phyloP scores from a whole-genome alignment of 2,113 vertebrate genomes.

The Chamaetylas fuelleborni region DNA sequence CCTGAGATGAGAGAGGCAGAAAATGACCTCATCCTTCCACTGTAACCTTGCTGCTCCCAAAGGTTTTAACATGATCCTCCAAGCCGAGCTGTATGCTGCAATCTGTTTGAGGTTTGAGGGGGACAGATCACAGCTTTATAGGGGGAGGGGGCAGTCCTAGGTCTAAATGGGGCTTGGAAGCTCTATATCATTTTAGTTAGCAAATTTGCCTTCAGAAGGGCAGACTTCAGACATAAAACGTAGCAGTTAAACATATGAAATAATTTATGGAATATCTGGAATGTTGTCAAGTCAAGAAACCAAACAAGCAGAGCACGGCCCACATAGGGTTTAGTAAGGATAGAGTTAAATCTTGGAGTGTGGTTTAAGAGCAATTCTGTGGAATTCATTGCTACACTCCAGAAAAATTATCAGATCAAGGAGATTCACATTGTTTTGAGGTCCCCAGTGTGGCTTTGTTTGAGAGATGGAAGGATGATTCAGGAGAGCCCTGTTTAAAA shows the following conservation, averaged over 20 bases:
- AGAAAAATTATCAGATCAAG: not conserved
- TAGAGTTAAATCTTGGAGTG: not conserved
- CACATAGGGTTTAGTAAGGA: not conserved
- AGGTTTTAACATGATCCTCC: conserved; percentile 32
- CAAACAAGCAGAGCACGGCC: not conserved
- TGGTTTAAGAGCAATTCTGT: not conserved
- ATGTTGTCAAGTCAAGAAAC: not conserved
- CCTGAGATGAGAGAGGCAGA: conserved; percentile 10
- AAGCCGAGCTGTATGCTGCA: not conserved
- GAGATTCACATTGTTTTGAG: not conserved
- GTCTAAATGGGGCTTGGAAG: not conserved
- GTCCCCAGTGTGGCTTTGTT: not conserved
- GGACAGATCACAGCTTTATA: not conserved
- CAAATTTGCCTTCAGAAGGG: not conserved
- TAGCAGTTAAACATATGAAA: not conserved
- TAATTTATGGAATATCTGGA: not conserved
- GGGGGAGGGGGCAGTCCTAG: not conserved
- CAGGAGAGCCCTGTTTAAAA: not conserved
- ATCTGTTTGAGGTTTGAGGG: not conserved
- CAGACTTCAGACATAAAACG: not conserved
- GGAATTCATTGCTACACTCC: not conserved
- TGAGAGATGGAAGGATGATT: not conserved
- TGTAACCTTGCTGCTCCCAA: conserved; percentile 31
- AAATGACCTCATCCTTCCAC: conserved; percentile 37
- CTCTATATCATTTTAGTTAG: not conserved